phyloP scores from a whole-genome alignment of 2,888 invertebrate genomes.

The Cacoxenus indagator region DNA sequence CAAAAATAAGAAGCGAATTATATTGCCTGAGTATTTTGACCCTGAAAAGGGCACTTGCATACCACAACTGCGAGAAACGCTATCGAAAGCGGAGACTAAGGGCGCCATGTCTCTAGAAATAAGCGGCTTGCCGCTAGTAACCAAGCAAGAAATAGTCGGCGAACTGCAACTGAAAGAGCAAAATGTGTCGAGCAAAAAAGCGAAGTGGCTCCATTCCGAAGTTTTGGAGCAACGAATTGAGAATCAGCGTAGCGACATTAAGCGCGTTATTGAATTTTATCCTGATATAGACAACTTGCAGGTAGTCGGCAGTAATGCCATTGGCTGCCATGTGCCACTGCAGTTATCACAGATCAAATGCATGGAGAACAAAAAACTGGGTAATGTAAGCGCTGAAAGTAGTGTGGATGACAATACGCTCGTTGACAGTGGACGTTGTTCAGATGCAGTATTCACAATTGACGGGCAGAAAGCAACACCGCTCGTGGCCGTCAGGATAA shows the following conservation, averaged over 20 bases:
- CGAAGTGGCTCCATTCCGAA: constrained; percentile 52
- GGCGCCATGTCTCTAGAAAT: constrained; percentile 44
- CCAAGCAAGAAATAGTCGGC: constrained; percentile 47
- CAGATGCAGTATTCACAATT: not conserved
- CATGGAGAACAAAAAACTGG: constrained; percentile 33
- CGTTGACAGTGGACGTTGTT: not conserved
- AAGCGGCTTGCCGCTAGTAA: constrained; percentile 45
- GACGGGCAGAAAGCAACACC: not conserved
- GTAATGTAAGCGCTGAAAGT: constrained; percentile 44
- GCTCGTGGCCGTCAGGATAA: constrained; percentile 46
- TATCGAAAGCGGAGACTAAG: constrained; percentile 46
- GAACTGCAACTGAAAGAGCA: not conserved
- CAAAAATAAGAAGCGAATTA: not conserved
- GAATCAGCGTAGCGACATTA: constrained; percentile 40
- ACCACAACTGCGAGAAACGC: constrained; percentile 48
- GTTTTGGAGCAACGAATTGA: constrained; percentile 44
- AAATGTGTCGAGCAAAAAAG: constrained; percentile 25
- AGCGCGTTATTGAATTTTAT: constrained; percentile 51
- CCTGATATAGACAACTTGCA: constrained; percentile 54
- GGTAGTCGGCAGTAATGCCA: constrained; percentile 42
- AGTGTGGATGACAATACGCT: not conserved
- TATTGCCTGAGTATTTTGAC: constrained; percentile 35
- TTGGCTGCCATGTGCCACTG: not conserved
- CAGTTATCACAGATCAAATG: not conserved
- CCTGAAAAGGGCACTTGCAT: constrained; percentile 24